Evolutionary conservation across 30 jellyfish, hydroid and myxozoan genomes (phyloP).

Genomic region (Hydractinia symbiolongicarpus): DNA sequence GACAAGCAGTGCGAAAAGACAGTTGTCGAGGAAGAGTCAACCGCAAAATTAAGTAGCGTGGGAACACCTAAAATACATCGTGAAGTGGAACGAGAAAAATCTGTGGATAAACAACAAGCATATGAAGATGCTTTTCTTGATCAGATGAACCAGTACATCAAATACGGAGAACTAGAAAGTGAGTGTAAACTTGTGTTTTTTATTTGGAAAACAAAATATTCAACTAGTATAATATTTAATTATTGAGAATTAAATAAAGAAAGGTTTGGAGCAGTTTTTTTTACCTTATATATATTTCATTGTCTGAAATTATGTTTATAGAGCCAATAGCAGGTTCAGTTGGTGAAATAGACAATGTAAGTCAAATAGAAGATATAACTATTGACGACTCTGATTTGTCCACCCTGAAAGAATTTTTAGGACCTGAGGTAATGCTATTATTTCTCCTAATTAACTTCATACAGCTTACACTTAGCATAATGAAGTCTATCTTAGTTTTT

Average conservation of each 20-base stretch:
- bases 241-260: background rate
- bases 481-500: background rate
- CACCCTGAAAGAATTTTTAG: slow-evolving; percentile 77
- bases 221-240: background rate
- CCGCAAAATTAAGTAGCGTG: background rate
- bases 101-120: slow-evolving; percentile 79
- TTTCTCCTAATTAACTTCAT: background rate
- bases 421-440: slow-evolving; percentile 74
- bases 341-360: slow-evolving; percentile 6
- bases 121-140: slow-evolving; percentile 88
- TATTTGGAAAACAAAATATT: background rate
- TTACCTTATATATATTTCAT: background rate
- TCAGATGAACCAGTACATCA: slow-evolving; percentile 77
- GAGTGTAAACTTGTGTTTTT: slow-evolving; percentile 11
- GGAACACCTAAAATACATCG: slow-evolving; percentile 29
- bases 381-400: slow-evolving; percentile 70
- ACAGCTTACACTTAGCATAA: background rate
- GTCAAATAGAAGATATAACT: slow-evolving; percentile 33
- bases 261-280: background rate
- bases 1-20: background rate
- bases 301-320: slow-evolving; percentile 10
- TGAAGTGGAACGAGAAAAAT: slow-evolving; percentile 62
- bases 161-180: slow-evolving; percentile 85
- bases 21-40: slow-evolving; percentile 1
- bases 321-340: slow-evolving; percentile 91